These are phyloP conservation scores for Alouatta palliata DNA, from an alignment of 2,113 vertebrate species.

Conservation along the genomic window DNA sequence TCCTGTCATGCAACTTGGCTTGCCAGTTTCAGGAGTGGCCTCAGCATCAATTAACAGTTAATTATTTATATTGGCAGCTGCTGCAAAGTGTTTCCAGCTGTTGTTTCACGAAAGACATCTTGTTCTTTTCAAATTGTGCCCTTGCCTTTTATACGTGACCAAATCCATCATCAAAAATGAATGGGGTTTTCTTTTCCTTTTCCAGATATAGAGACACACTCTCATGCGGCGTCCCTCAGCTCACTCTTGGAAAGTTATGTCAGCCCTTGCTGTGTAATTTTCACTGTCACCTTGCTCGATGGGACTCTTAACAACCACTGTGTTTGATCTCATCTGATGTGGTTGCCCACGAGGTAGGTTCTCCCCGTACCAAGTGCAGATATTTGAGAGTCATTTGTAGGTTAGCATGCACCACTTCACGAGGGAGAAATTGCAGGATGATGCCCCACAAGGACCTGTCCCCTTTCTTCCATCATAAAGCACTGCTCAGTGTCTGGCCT, in stretches of 20 bases:
- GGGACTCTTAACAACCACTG: fast-evolving
- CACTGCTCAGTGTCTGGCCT: no score
- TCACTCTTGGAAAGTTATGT: not conserved
- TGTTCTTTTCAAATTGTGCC: not conserved
- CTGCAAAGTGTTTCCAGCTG: conserved; percentile 63
- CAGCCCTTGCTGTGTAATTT: fast-evolving
- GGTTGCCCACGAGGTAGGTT: fast-evolving
- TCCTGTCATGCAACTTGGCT: not conserved
- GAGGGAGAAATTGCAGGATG: no score
- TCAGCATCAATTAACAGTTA: conserved; percentile 69
- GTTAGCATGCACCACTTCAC: not conserved
- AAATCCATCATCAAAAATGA: conserved; percentile 43
- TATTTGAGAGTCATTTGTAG: not conserved
- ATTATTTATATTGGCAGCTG: conserved; percentile 74
- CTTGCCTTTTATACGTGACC: conserved; percentile 20
- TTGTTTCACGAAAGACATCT: not conserved
- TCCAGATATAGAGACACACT: fast-evolving
- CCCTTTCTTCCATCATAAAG: not conserved
- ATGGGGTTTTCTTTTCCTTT: not conserved
- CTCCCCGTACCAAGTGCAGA: no score
- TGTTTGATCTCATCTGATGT: fast-evolving
- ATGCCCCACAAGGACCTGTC: fast-evolving
- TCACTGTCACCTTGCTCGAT: fast-evolving
- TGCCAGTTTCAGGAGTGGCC: conserved; percentile 28
- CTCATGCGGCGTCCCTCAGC: fast-evolving